Evolutionary conservation across 2,888 invertebrate species (phyloP).

Genomic region (Caenorhabditis japonica): DNA sequence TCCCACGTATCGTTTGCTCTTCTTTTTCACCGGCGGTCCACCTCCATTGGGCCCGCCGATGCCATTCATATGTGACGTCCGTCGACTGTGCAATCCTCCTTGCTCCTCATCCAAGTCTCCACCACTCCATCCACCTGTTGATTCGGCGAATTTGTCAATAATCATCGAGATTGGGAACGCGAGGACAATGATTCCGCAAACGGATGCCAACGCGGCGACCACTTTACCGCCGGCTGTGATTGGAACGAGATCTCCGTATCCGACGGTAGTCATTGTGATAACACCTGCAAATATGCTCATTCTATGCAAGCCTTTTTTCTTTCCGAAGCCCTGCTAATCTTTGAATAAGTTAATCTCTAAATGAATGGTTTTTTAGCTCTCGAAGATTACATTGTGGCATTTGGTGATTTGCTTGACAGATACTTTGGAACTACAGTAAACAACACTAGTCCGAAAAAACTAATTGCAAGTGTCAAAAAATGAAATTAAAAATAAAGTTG

Average conservation of each 20-base stretch:
- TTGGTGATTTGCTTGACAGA: too few species aligned
- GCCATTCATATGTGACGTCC: slow-evolving; percentile 29
- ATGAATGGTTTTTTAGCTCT: too few species aligned
- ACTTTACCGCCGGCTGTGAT: slow-evolving; percentile 75
- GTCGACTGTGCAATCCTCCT: slow-evolving; percentile 4
- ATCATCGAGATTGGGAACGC: slow-evolving; percentile 77
- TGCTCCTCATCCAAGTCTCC: slow-evolving; percentile 52
- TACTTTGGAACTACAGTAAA: too few species aligned
- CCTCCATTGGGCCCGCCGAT: too few species aligned
- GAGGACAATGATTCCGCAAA: slow-evolving; percentile 75
- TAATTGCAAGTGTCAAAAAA: too few species aligned
- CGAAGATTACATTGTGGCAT: too few species aligned
- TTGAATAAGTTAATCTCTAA: too few species aligned
- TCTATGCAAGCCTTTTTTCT: too few species aligned
- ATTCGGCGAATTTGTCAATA: slow-evolving; percentile 76
- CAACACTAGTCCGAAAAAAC: too few species aligned
- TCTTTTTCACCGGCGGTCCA: slow-evolving; percentile 34
- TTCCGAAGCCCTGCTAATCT: too few species aligned
- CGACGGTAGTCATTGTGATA: slow-evolving; percentile 70
- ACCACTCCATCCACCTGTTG: slow-evolving; percentile 67
- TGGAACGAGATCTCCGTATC: slow-evolving; percentile 75
- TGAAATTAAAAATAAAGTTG: slow-evolving; percentile 14
- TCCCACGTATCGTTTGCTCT: slow-evolving; percentile 55
- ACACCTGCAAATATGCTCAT: slow-evolving; percentile 56
- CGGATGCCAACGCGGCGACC: slow-evolving; percentile 73